Evolutionary conservation across 1,140 invertebrate species (phyloP).

Genomic region (Goniozus legneri): DNA sequence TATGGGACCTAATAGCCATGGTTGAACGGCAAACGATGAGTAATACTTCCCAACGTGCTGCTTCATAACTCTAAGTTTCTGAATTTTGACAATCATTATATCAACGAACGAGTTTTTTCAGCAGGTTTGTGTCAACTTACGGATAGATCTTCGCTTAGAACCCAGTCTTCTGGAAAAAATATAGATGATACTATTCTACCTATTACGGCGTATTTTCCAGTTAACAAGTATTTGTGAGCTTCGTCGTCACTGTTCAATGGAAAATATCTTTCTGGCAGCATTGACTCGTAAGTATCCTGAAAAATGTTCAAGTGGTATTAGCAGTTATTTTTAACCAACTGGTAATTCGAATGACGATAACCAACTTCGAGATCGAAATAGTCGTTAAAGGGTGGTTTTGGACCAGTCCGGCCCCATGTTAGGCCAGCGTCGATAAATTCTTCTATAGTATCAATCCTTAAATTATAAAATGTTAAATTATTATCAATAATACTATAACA

Average conservation of each 20-base stretch:
- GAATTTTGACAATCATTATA: background rate
- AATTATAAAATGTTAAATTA: too few species aligned
- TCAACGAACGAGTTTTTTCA: background rate
- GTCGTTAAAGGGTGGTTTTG: slow-evolving; percentile 25
- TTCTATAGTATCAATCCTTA: slow-evolving; percentile 39
- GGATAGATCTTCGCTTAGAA: slow-evolving; percentile 23
- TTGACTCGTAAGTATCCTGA: slow-evolving; percentile 28
- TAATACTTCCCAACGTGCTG: slow-evolving; percentile 26
- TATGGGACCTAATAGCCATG: slow-evolving; percentile 37
- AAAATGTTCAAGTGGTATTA: background rate
- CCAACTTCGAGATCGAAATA: slow-evolving; percentile 32
- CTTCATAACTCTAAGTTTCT: slow-evolving; percentile 40
- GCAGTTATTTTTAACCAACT: too few species aligned
- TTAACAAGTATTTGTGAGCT: slow-evolving; percentile 12
- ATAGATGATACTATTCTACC: slow-evolving; percentile 26
- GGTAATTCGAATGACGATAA: background rate
- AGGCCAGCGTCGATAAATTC: slow-evolving; percentile 41
- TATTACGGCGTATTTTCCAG: slow-evolving; percentile 30
- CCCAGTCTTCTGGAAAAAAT: slow-evolving; percentile 32
- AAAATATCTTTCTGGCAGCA: slow-evolving; percentile 24
- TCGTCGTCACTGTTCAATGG: slow-evolving; percentile 8
- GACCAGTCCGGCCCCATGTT: slow-evolving; percentile 31
- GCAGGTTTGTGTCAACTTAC: slow-evolving; percentile 23
- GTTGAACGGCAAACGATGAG: slow-evolving; percentile 33
- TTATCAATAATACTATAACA: too few species aligned